A percentile compares a stretch with the other conserved stretches of the same genome.
Conservation (phyloP, 2,113 vertebrate genomes). For the Cryptomyrus ogoouensis region DNA sequence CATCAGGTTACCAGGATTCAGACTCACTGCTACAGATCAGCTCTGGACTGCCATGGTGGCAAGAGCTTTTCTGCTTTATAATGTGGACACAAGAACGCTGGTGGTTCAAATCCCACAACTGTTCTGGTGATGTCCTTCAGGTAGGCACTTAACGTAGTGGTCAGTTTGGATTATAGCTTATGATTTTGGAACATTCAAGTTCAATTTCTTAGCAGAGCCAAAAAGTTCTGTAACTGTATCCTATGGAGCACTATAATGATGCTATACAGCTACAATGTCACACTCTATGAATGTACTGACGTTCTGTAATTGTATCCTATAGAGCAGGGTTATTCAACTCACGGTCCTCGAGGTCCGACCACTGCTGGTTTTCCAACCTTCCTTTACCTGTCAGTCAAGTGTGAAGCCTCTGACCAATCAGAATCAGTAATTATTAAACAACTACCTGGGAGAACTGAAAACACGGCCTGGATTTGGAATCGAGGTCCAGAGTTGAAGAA, state of each 20-base stretch:
- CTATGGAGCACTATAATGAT: neutral
- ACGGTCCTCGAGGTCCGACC: no score
- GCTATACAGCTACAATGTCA: neutral
- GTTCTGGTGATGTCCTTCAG: neutral
- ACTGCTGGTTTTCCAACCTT: no score
- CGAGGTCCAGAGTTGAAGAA: no score
- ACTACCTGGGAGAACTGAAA: no score
- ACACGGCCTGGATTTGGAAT: no score
- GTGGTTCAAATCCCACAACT: neutral
- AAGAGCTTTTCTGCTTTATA: neutral
- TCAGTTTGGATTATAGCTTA: neutral
- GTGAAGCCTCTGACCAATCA: no score
- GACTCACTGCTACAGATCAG: neutral
- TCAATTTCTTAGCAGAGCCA: neutral
- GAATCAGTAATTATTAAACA: no score
- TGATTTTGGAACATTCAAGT: neutral
- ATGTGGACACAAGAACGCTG: neutral
- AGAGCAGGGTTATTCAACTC: no score
- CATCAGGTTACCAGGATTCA: neutral
- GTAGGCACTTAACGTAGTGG: neutral
- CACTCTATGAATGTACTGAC: neutral
- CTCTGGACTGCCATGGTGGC: neutral
- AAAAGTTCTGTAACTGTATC: neutral
- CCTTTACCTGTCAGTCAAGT: no score
- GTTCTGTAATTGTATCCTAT: no score